Percentiles rank a stretch among this genome's conserved stretches.
phyloP scores from a whole-genome alignment of 2,113 vertebrate species.

The Cottus gobio region DNA sequence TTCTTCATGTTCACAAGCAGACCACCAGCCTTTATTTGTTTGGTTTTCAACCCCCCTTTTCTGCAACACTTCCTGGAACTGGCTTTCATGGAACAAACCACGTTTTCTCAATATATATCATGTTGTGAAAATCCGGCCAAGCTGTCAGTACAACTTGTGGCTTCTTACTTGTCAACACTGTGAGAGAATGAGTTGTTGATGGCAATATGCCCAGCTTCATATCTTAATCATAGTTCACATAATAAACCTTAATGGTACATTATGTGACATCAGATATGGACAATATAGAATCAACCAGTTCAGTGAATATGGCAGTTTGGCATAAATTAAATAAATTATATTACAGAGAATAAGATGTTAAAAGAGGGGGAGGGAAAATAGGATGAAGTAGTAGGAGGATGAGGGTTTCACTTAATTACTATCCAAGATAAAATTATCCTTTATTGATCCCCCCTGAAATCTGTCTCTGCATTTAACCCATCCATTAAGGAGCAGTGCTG shows the following conservation, averaged over 20 bases:
- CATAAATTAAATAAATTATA: neutral
- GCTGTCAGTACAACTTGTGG: conserved; percentile 31
- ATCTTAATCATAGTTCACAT: neutral
- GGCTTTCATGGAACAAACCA: conserved; percentile 19
- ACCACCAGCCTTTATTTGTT: too few relatives aligned
- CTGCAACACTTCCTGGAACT: conserved; percentile 50
- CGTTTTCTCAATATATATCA: conserved; percentile 39
- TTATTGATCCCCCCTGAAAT: too few relatives aligned
- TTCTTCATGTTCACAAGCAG: too few relatives aligned
- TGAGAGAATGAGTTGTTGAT: conserved; percentile 4
- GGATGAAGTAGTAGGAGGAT: neutral
- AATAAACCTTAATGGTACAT: neutral
- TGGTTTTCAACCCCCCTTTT: conserved; percentile 34
- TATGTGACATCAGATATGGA: neutral
- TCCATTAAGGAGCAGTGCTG: too few relatives aligned
- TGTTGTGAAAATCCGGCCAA: conserved; percentile 1
- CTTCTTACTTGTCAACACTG: conserved; percentile 38
- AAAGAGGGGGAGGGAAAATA: neutral
- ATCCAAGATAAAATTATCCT: too few relatives aligned
- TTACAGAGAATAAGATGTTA: neutral
- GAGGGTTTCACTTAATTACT: neutral
- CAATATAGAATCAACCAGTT: neutral
- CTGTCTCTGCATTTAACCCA: too few relatives aligned
- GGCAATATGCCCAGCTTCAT: neutral
- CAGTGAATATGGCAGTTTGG: neutral